phyloP scores from a whole-genome alignment of 2,113 vertebrate genomes.

The Notothenia coriiceps region DNA sequence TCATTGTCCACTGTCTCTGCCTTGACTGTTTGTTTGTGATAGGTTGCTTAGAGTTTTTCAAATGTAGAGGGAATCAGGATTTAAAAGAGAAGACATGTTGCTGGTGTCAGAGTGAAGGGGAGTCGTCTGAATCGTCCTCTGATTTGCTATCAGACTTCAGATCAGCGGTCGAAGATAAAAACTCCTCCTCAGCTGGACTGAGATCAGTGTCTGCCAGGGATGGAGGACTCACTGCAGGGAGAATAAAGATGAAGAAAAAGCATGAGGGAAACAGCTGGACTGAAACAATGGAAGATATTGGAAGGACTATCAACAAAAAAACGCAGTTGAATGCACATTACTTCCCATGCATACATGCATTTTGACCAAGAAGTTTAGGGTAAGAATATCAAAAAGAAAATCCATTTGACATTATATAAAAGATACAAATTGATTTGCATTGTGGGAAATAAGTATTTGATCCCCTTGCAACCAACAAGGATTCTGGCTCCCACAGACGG shows the following conservation, averaged over 20 bases:
- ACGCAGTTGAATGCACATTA: too few relatives aligned
- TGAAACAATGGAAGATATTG: neutral
- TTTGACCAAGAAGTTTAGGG: too few relatives aligned
- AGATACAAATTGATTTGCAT: too few relatives aligned
- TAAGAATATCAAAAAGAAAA: too few relatives aligned
- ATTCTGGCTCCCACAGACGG: too few relatives aligned
- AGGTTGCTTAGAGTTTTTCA: neutral
- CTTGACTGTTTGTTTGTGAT: neutral
- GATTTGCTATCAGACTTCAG: constrained; percentile 23
- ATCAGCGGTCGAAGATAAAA: neutral
- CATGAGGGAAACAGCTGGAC: neutral
- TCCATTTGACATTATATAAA: too few relatives aligned
- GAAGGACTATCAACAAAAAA: neutral
- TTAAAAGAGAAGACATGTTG: neutral
- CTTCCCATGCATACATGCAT: too few relatives aligned
- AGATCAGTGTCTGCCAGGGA: constrained; percentile 27
- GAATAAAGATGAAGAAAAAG: neutral
- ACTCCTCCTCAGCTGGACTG: constrained; percentile 34
- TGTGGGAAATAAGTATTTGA: too few relatives aligned
- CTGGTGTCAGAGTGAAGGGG: constrained; percentile 20
- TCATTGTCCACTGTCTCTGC: neutral
- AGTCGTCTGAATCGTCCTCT: constrained; percentile 46
- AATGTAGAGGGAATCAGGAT: neutral
- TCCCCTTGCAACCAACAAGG: too few relatives aligned
- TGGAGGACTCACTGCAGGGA: constrained; percentile 39